These are phyloP conservation scores for Nansenia antarctica DNA, from an alignment of 2,113 vertebrate species.

Conservation along the genomic window DNA sequence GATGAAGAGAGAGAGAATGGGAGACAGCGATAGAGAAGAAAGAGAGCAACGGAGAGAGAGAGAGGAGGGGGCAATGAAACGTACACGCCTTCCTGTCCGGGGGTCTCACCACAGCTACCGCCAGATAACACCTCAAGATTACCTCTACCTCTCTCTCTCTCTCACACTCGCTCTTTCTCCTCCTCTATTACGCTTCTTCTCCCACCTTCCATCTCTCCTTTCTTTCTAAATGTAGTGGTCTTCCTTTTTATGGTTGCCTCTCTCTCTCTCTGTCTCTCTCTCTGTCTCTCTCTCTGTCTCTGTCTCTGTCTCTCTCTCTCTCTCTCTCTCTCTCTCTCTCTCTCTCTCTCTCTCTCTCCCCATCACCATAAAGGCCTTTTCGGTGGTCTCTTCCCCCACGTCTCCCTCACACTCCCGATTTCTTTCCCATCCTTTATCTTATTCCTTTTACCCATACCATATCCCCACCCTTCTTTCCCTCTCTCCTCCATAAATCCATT, in stretches of 20 bases:
- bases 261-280: no score
- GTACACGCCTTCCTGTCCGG: not conserved
- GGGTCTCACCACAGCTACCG: no score
- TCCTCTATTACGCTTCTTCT: not conserved
- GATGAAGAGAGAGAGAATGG: not conserved
- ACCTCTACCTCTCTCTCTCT: not conserved
- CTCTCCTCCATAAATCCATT: no score
- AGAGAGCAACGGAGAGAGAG: no score
- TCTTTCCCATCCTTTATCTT: no score
- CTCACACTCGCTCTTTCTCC: not conserved
- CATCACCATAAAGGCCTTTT: no score
- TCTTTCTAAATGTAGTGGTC: constrained; percentile 2
- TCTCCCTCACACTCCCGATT: no score
- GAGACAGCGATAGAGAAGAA: no score
- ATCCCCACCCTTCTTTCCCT: constrained; percentile 14
- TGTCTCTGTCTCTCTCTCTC: constrained; percentile 25
- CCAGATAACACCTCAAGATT: no score
- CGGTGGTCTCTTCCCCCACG: not conserved
- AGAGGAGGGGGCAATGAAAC: not conserved
- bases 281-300: not conserved
- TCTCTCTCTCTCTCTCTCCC: not conserved
- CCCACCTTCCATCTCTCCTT: not conserved
- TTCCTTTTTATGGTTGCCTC: no score
- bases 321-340: constrained; percentile 19
- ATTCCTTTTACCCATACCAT: no score